A percentile compares a stretch with the other conserved stretches of the same genome.
Evolutionary conservation across 2,888 invertebrate genomes (phyloP).

Genomic region (Thereva unica): DNA sequence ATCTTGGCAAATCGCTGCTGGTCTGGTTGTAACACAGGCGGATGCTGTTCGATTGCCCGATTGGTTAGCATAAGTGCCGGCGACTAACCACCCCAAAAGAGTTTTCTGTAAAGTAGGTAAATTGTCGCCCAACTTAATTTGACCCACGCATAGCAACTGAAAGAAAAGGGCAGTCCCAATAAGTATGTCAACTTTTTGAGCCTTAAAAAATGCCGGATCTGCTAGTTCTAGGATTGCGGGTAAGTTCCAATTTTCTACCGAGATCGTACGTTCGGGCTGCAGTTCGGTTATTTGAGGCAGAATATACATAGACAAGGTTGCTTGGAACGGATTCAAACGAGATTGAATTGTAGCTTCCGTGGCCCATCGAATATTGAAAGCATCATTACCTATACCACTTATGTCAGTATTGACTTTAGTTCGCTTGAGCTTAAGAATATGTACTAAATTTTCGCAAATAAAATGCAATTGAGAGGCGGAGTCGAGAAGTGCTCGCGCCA

Average conservation of each 20-base stretch:
- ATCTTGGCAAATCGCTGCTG: no score
- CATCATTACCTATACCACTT: background rate
- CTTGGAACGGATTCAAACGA: background rate
- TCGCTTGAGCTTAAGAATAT: no score
- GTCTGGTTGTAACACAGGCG: no score
- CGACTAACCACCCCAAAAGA: no score
- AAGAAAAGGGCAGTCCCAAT: constrained; percentile 12
- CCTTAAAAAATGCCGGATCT: constrained; percentile 7
- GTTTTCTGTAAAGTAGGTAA: no score
- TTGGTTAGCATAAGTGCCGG: no score
- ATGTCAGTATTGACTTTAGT: background rate
- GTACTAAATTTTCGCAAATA: no score
- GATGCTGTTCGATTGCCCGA: no score
- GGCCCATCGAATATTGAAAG: background rate
- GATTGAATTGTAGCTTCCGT: background rate
- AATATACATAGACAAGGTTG: background rate
- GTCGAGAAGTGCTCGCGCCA: no score
- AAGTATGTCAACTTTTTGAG: constrained; percentile 4
- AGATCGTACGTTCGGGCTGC: background rate
- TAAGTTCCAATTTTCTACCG: constrained; percentile 34
- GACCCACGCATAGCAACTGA: background rate
- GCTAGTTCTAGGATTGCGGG: constrained; percentile 2
- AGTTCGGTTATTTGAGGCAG: background rate
- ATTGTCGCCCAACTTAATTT: background rate
- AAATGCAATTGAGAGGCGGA: no score